These are phyloP conservation scores for Pachymerium ferrugineum DNA, from an alignment of 2,888 invertebrate genomes.

Conservation along the genomic window DNA sequence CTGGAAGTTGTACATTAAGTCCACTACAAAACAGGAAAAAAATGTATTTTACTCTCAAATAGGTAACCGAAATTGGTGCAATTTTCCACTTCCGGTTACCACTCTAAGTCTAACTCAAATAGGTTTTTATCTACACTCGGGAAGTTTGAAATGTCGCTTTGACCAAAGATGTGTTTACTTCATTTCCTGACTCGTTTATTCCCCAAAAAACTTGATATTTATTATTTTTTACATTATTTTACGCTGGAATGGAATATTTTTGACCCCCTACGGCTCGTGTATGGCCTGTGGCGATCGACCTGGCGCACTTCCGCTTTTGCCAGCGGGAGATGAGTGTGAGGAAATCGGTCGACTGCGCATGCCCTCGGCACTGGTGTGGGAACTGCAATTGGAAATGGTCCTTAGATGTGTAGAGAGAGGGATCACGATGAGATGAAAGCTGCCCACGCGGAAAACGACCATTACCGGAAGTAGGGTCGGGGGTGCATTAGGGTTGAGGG, in stretches of 20 bases:
- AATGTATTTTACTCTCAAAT: too few species aligned
- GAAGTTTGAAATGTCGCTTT: too few species aligned
- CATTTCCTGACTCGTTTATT: too few species aligned
- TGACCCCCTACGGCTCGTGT: background rate
- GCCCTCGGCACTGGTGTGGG: constrained; percentile 17
- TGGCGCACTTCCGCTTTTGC: constrained; percentile 19
- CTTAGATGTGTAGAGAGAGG: background rate
- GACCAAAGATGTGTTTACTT: too few species aligned
- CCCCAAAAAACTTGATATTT: too few species aligned
- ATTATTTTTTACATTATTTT: background rate
- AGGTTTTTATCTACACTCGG: too few species aligned
- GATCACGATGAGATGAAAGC: constrained; percentile 16
- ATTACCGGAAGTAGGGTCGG: constrained; percentile 19
- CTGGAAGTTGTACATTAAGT: too few species aligned
- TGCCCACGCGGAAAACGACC: constrained; percentile 25
- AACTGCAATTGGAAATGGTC: constrained; percentile 15
- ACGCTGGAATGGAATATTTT: background rate
- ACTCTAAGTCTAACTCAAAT: too few species aligned
- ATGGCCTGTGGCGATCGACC: constrained; percentile 14
- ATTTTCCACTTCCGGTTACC: too few species aligned
- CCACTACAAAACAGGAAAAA: too few species aligned
- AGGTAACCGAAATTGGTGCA: too few species aligned
- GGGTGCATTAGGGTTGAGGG: too few species aligned
- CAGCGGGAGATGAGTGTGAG: constrained; percentile 20
- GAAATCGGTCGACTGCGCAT: constrained; percentile 23